Conservation (phyloP, 1,140 invertebrate genomes). For the Monochamus saltuarius region DNA sequence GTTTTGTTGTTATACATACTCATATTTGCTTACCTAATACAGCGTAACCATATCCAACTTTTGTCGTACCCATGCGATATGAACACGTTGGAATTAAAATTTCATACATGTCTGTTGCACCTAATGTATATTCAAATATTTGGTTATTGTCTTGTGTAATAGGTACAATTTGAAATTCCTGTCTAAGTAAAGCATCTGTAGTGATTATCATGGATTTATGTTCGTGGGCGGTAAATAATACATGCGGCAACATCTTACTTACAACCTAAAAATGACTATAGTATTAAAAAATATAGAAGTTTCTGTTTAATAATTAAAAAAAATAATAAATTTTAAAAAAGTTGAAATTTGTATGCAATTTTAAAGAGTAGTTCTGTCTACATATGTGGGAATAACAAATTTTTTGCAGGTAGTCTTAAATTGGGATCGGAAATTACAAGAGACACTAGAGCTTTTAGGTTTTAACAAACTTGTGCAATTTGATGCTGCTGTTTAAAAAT, state of each 20-base stretch:
- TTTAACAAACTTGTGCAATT: too few species aligned
- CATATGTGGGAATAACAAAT: too few species aligned
- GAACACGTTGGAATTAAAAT: constrained; percentile 90
- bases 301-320: not conserved
- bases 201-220: constrained; percentile 67
- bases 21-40: constrained; percentile 67
- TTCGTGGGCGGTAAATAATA: constrained; percentile 84
- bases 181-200: constrained; percentile 53
- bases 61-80: constrained; percentile 85
- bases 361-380: too few species aligned
- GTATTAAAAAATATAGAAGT: not conserved
- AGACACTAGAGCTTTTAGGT: too few species aligned
- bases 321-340: not conserved
- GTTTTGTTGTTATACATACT: too few species aligned
- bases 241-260: constrained; percentile 67
- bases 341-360: too few species aligned
- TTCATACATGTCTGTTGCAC: constrained; percentile 68
- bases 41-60: constrained; percentile 83
- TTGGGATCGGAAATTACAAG: too few species aligned
- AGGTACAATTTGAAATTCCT: constrained; percentile 53
- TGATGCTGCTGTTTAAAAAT: too few species aligned
- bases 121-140: constrained; percentile 54
- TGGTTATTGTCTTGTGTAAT: constrained; percentile 54
- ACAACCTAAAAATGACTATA: constrained; percentile 58
- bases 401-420: too few species aligned